These are phyloP conservation scores for Thalassaphorura encarpata DNA, from an alignment of 1,140 invertebrate genomes.

Conservation along the genomic window DNA sequence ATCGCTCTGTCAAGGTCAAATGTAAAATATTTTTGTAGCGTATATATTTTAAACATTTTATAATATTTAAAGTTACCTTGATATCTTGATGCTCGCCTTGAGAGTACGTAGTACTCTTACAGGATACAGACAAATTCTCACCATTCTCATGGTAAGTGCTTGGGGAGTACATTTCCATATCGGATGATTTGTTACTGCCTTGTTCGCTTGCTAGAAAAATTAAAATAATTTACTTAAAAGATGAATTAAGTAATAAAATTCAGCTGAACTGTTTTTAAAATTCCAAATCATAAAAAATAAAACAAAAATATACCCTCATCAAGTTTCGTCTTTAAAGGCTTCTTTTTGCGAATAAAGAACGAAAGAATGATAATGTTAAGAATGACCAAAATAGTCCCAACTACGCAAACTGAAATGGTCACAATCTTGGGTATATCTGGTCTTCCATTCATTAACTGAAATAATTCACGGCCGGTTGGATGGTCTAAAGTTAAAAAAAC, in stretches of 20 bases:
- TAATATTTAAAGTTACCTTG: too few relatives aligned
- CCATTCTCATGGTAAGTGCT: slow-evolving; percentile 87
- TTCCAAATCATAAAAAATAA: too few relatives aligned
- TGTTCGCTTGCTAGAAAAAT: slow-evolving; percentile 42
- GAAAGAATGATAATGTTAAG: slow-evolving; percentile 72
- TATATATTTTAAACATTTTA: too few relatives aligned
- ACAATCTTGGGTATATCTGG: slow-evolving; percentile 61
- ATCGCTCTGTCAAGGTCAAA: too few relatives aligned
- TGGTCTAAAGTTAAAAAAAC: slow-evolving; percentile 43
- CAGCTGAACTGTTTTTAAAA: too few relatives aligned
- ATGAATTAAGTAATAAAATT: neutral
- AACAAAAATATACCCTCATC: slow-evolving; percentile 40
- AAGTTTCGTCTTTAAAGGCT: slow-evolving; percentile 38
- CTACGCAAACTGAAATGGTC: slow-evolving; percentile 67
- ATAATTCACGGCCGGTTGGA: slow-evolving; percentile 42
- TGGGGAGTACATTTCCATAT: slow-evolving; percentile 90
- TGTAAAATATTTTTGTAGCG: slow-evolving; percentile 65
- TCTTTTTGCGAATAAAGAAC: slow-evolving; percentile 69
- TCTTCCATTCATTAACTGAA: slow-evolving; percentile 54
- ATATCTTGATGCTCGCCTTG: slow-evolving; percentile 69
- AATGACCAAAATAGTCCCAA: slow-evolving; percentile 63
- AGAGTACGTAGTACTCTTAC: slow-evolving; percentile 80
- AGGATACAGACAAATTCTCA: slow-evolving; percentile 80
- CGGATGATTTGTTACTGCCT: slow-evolving; percentile 73
- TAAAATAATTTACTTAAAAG: neutral